Conservation (phyloP, 2,797 vertebrate genomes). For the Coregonus sp. region DNA sequence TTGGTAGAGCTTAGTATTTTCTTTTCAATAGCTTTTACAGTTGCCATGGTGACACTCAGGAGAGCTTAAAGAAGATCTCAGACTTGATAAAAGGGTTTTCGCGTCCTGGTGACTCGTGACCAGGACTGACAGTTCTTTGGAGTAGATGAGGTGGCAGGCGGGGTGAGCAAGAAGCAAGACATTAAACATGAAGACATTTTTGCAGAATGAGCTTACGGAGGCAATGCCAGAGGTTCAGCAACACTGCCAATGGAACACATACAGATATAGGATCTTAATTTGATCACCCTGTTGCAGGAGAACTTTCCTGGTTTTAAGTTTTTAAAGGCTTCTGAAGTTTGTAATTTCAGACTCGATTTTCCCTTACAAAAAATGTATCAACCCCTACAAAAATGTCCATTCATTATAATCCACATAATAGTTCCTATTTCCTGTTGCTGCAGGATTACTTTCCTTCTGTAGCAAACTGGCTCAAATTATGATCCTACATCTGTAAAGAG, state of each 20-base stretch:
- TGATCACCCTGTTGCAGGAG: neutral
- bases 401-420: no score
- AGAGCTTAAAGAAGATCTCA: conserved; percentile 58
- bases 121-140: neutral
- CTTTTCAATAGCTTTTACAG: conserved; percentile 52
- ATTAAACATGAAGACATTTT: neutral
- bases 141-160: neutral
- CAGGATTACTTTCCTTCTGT: no score
- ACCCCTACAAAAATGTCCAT: no score
- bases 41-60: conserved; percentile 63
- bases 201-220: no score
- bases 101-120: conserved; percentile 28
- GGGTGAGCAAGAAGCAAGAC: neutral
- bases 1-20: conserved; percentile 59
- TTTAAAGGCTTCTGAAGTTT: no score
- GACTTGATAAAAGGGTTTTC: conserved; percentile 58
- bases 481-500: neutral
- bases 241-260: neutral
- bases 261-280: neutral
- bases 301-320: no score
- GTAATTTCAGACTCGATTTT: no score
- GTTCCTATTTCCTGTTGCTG: no score
- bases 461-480: no score
- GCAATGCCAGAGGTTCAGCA: neutral
- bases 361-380: no score